Conservation (phyloP, 2,113 vertebrate genomes). For the Grammomys dolichurus region DNA sequence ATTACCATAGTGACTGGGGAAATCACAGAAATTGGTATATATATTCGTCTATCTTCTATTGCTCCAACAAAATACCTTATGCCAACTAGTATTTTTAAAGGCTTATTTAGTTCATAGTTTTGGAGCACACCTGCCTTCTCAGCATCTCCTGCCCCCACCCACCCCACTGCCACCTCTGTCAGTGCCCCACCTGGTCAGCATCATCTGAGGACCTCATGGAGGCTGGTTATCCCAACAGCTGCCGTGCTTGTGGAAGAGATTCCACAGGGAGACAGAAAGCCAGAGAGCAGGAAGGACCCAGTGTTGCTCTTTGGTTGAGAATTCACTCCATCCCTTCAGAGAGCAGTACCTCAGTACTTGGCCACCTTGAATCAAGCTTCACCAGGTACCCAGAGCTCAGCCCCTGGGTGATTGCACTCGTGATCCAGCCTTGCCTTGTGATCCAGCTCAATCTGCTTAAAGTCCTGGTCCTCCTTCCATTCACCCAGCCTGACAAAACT, state of each 20-base stretch:
- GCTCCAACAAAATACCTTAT: not conserved
- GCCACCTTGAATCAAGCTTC: not conserved
- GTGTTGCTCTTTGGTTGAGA: not conserved
- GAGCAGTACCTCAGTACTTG: too few relatives aligned
- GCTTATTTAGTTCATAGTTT: not conserved
- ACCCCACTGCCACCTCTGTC: not conserved
- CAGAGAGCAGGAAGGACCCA: too few relatives aligned
- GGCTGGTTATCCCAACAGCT: not conserved
- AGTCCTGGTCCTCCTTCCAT: not conserved
- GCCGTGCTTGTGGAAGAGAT: not conserved
- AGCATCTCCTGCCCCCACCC: not conserved
- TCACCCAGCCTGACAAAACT: not conserved
- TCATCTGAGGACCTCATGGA: not conserved
- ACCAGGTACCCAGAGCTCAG: not conserved
- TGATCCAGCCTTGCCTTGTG: not conserved
- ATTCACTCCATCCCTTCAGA: not conserved
- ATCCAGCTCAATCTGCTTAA: not conserved
- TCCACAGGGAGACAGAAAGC: not conserved
- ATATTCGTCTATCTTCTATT: not conserved
- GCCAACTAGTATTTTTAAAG: not conserved
- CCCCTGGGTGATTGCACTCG: not conserved
- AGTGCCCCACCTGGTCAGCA: not conserved
- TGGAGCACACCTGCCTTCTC: not conserved
- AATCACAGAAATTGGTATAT: not conserved
- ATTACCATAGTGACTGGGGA: not conserved